phyloP scores from a whole-genome alignment of 2,113 vertebrate genomes.

The Eleginops maclovinus region DNA sequence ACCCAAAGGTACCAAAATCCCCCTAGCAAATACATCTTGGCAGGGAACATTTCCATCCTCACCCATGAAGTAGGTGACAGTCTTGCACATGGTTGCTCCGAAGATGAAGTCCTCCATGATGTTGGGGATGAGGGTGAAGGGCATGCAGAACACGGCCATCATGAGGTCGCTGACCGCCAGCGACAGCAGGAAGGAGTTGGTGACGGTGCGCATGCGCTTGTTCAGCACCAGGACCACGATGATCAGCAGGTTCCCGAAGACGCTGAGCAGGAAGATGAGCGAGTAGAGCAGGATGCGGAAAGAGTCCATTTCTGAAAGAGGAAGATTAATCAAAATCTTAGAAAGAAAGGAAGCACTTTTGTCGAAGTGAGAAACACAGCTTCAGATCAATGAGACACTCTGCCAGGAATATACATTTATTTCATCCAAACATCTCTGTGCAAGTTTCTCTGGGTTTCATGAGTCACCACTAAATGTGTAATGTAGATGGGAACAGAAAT shows the following conservation, averaged over 20 bases:
- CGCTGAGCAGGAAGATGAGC: conserved; percentile 91
- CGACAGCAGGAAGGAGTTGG: conserved; percentile 95
- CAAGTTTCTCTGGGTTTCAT: background rate
- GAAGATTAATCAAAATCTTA: background rate
- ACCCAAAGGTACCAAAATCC: background rate
- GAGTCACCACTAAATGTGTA: background rate
- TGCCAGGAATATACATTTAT: conserved; percentile 14
- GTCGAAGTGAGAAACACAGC: conserved; percentile 30
- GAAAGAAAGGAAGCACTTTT: background rate
- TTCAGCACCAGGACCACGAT: conserved; percentile 90
- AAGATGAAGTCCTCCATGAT: conserved; percentile 95
- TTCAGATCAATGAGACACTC: background rate
- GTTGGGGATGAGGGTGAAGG: conserved; percentile 95
- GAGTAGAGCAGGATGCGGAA: conserved; percentile 90
- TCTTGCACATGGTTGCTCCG: conserved; percentile 91
- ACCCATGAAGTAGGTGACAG: conserved; percentile 95
- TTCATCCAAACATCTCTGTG: conserved; percentile 25
- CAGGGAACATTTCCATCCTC: conserved; percentile 45
- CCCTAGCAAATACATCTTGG: background rate
- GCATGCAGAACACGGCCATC: conserved; percentile 95
- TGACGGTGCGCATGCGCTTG: conserved; percentile 94
- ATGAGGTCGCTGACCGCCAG: conserved; percentile 94
- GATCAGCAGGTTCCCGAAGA: conserved; percentile 91
- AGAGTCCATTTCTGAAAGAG: conserved; percentile 85
- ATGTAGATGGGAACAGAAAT: background rate